Evolutionary conservation across 2,888 invertebrate species (phyloP).

Genomic region (Noctuana brunneofusca): DNA sequence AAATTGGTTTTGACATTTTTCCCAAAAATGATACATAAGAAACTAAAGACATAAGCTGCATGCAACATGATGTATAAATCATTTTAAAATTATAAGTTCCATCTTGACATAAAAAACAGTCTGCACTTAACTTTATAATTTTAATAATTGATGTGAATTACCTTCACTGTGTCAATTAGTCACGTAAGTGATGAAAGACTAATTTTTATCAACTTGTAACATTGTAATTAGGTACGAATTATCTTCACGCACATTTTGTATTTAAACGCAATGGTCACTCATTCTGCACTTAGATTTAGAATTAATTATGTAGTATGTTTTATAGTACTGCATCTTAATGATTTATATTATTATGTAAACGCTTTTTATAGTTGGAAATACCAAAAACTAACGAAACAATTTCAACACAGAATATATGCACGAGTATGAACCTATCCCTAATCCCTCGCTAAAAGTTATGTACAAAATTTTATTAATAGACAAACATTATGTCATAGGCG

Average conservation of each 20-base stretch:
- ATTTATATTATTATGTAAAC: no score
- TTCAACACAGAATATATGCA: no score
- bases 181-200: slow-evolving; percentile 40
- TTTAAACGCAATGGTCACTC: neutral
- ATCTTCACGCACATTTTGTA: neutral
- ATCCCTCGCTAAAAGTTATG: no score
- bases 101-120: neutral
- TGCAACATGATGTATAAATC: neutral
- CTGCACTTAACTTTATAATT: slow-evolving; percentile 4
- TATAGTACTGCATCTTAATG: no score
- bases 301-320: neutral
- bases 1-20: no score
- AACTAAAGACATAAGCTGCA: neutral
- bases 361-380: no score
- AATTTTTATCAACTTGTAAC: neutral
- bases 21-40: neutral
- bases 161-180: slow-evolving; percentile 1
- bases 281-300: neutral
- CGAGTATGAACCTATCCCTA: no score
- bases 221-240: neutral
- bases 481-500: no score
- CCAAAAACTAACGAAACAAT: no score
- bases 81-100: neutral
- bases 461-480: no score
- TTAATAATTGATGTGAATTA: neutral